These are phyloP conservation scores for Mizuhopecten yessoensis DNA, from an alignment of 1,140 invertebrate genomes.

Conservation along the genomic window DNA sequence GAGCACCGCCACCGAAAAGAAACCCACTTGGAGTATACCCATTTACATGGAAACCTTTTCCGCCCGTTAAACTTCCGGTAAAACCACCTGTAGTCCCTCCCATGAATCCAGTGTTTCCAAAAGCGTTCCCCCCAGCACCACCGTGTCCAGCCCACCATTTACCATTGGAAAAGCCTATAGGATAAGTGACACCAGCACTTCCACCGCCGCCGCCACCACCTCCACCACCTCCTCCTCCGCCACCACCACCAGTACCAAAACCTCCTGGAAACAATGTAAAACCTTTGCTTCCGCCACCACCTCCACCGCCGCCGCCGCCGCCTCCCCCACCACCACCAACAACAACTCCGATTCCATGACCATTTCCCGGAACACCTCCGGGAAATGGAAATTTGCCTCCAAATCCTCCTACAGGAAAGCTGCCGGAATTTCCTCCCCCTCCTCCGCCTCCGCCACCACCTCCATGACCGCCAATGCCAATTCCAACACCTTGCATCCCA, in stretches of 20 bases:
- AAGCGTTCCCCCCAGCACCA: too few species aligned
- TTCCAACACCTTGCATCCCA: not conserved
- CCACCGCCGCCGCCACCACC: not conserved
- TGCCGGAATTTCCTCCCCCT: not conserved
- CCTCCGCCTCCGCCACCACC: not conserved
- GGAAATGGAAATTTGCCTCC: not conserved
- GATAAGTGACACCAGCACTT: not conserved
- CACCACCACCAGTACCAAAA: not conserved
- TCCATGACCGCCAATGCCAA: not conserved
- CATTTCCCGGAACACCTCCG: not conserved
- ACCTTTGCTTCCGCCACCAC: not conserved
- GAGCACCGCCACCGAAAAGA: not conserved
- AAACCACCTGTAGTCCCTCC: not conserved
- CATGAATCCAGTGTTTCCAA: not conserved
- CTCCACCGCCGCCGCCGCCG: not conserved
- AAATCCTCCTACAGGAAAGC: not conserved
- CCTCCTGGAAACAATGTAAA: not conserved
- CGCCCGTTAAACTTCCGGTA: too few species aligned
- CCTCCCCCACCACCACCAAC: not conserved
- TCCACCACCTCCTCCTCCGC: not conserved
- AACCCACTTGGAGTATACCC: not conserved
- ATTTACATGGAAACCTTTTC: not conserved
- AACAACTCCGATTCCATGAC: not conserved
- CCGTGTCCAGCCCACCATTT: not conserved
- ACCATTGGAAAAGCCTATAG: not conserved